These are phyloP conservation scores for Dinomys branickii DNA, from an alignment of 2,113 vertebrate species.

Conservation along the genomic window DNA sequence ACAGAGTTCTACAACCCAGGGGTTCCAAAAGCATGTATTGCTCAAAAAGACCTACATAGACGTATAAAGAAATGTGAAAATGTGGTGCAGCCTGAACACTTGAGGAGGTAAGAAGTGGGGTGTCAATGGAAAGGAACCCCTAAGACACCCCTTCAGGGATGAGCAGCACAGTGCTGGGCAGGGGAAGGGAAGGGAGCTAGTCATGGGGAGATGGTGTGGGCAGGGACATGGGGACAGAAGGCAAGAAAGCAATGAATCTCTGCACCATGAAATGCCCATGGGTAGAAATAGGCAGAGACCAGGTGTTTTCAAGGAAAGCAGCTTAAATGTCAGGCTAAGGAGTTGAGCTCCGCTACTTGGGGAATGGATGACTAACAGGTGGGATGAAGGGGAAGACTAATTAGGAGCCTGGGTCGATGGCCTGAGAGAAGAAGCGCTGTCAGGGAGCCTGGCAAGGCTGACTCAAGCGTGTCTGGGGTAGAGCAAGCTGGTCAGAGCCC, in stretches of 20 bases:
- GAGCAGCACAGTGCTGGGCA: background rate
- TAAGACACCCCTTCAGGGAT: background rate
- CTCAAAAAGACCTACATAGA: constrained; percentile 35
- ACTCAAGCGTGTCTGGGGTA: background rate
- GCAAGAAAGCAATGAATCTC: background rate
- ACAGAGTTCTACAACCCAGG: constrained; percentile 26
- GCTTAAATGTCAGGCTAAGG: background rate
- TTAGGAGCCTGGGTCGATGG: background rate
- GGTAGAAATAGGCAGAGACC: background rate
- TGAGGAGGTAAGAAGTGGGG: background rate
- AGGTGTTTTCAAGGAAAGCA: background rate
- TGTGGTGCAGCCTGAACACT: background rate
- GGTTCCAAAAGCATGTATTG: constrained; percentile 2
- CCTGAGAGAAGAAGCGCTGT: background rate
- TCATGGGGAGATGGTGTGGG: background rate
- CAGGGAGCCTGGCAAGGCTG: background rate
- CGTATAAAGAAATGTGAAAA: constrained; percentile 21
- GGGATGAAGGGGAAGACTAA: background rate
- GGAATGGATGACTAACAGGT: background rate
- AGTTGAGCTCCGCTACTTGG: background rate
- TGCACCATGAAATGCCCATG: background rate
- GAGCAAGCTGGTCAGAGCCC: background rate
- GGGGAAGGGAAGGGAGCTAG: background rate
- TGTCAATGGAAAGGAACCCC: background rate
- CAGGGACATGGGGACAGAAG: background rate